Evolutionary conservation across 2,797 vertebrate species (phyloP).

Genomic region (Gymnothorax reevesii): DNA sequence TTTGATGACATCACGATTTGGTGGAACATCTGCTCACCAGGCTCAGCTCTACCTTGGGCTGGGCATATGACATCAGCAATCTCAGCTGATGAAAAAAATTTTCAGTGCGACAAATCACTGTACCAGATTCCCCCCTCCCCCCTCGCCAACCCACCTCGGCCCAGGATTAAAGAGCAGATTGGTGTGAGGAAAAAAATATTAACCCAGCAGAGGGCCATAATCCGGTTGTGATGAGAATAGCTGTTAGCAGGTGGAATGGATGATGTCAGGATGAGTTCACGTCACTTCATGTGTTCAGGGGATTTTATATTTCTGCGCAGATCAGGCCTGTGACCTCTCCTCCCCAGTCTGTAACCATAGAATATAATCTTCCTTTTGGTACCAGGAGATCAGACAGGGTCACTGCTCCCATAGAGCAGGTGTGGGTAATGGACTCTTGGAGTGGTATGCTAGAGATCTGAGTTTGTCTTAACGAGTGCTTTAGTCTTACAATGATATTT

Average conservation of each 20-base stretch:
- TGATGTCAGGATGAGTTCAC: constrained; percentile 60
- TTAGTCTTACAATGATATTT: neutral
- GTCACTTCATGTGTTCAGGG: neutral
- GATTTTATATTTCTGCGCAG: neutral
- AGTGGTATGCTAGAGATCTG: no score
- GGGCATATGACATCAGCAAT: constrained; percentile 29
- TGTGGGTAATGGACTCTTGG: neutral
- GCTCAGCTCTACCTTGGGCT: constrained; percentile 18
- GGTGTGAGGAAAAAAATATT: constrained; percentile 70
- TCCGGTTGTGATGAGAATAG: constrained; percentile 67
- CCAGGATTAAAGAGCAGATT: constrained; percentile 78
- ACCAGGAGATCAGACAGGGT: neutral
- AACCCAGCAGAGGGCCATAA: constrained; percentile 76
- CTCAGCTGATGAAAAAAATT: constrained; percentile 34
- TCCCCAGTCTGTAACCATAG: neutral
- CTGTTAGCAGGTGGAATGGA: constrained; percentile 55
- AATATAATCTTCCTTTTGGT: neutral
- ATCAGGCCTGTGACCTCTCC: neutral
- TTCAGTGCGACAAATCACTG: constrained; percentile 33
- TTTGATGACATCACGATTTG: constrained; percentile 17
- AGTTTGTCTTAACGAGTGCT: no score
- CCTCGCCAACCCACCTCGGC: constrained; percentile 20
- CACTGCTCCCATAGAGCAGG: neutral
- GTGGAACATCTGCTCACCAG: constrained; percentile 61
- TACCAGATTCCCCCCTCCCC: constrained; percentile 69